These are phyloP conservation scores for Agrotis ipsilon DNA, from an alignment of 2,888 invertebrate species.

Conservation along the genomic window DNA sequence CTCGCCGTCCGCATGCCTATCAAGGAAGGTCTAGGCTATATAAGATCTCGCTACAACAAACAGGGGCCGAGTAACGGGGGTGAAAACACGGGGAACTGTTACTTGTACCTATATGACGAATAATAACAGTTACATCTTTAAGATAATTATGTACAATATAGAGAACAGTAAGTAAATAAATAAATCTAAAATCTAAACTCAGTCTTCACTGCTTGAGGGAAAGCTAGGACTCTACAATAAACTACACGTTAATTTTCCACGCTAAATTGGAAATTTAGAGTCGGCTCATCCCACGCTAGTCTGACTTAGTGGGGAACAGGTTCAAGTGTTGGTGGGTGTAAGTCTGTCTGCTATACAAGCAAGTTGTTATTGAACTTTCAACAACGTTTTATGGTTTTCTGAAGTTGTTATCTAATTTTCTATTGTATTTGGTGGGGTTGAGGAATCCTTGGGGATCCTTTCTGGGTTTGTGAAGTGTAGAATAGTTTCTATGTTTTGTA, in stretches of 20 bases:
- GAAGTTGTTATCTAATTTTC: conserved; percentile 6
- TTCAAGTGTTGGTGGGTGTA: conserved; percentile 26
- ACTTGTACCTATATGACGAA: too few species aligned
- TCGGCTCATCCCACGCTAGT: conserved; percentile 43
- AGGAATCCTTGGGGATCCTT: not conserved
- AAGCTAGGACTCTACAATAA: conserved; percentile 31
- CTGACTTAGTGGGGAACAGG: conserved; percentile 24
- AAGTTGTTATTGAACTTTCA: conserved; percentile 17
- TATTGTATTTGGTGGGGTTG: conserved; percentile 4
- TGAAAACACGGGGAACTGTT: too few species aligned
- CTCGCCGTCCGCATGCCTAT: too few species aligned
- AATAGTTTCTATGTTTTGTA: too few species aligned
- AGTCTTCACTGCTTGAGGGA: conserved; percentile 13
- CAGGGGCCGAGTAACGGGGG: too few species aligned
- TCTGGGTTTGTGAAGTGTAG: not conserved
- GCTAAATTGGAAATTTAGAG: conserved; percentile 58
- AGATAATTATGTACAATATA: too few species aligned
- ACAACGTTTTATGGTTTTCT: conserved; percentile 26
- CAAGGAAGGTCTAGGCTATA: too few species aligned
- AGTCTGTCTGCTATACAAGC: conserved; percentile 19
- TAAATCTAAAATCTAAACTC: not conserved
- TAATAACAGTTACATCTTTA: too few species aligned
- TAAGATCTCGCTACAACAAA: too few species aligned
- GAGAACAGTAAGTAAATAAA: too few species aligned
- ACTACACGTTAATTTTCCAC: conserved; percentile 52